Evolutionary conservation across 2,888 invertebrate species (phyloP), one percentile per base, ranked within the genome.

Genomic region (Hyles lineata): DNA sequence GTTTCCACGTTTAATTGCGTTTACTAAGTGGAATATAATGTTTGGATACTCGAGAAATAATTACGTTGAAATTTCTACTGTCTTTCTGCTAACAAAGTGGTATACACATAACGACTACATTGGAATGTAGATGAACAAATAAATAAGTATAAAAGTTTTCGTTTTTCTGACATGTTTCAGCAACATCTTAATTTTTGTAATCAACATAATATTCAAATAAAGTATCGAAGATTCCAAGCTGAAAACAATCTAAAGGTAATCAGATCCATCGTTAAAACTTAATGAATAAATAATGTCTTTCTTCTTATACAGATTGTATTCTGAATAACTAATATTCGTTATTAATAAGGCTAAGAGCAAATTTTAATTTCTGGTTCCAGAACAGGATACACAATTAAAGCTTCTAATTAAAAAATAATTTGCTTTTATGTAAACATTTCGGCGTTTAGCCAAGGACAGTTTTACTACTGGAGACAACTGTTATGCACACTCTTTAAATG

Each of bases 361-460:
- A 61, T 6, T 61, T 19, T 17, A 61, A 61, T 19, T 61, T 29
- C 29, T 61, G 11, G 61, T 29, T 61, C 19, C 17, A 60, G 7
- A 61, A 61, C 25, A 29, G 29, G 29, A 17, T 15, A 29, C 29
- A 61, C 61, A 61, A 61, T 61, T 15, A 61, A 25, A 61, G 15
- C 61, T 32, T 61, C 19, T 61, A 61, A 61, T 61, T 61, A 25
- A 61, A 61, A 61, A 29, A 29, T 61, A 29, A 25, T 61, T 61
- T 61, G 19, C 7, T 19, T 61, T 61, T 29, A 61, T 29, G 19
- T 61, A 25, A 29, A 61, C 29, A 32, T 17, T 61, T 60, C 60
- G 61, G 29, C 19, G 25, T 61, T 61, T 32, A 6, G 29, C 25
- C 29, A 29, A 61, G 19, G 6, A 61, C 61, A 61, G 19, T 61